A percentile compares a stretch with the other conserved stretches of the same genome.
phyloP scores from a whole-genome alignment of 2,113 vertebrate species.

The Rhinichthys klamathensis region DNA sequence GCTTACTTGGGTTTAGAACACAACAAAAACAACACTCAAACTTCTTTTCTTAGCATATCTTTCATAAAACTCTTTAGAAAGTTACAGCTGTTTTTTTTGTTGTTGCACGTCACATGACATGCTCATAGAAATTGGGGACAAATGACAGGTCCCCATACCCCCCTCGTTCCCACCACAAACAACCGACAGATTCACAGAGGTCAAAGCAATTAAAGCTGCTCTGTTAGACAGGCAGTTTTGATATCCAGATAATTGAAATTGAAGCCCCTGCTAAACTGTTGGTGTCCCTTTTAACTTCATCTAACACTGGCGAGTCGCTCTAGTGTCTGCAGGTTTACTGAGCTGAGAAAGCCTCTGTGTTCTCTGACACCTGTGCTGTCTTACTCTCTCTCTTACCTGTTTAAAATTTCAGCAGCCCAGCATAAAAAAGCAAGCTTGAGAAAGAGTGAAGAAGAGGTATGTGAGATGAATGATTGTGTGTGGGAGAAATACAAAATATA shows the following conservation, averaged over 20 bases:
- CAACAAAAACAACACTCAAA: neutral
- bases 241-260: conserved; percentile 48
- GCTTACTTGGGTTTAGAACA: neutral
- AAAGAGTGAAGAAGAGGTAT: conserved; percentile 1
- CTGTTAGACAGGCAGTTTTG: conserved; percentile 17
- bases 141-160: conserved; percentile 22
- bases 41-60: neutral
- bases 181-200: conserved; percentile 6
- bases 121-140: neutral
- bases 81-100: neutral
- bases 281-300: conserved; percentile 14
- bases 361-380: neutral
- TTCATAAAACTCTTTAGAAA: neutral
- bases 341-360: neutral
- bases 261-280: conserved; percentile 41
- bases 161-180: neutral
- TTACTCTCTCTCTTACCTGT: neutral
- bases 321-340: conserved; percentile 23
- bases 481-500: neutral
- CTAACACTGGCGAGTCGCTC: conserved; percentile 2
- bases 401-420: conserved; percentile 39
- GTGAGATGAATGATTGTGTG: conserved; percentile 10
- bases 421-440: neutral
- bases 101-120: conserved; percentile 18
- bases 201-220: conserved; percentile 44